phyloP scores from a whole-genome alignment of 2,113 vertebrate genomes.

The Entomyzon cyanotis region DNA sequence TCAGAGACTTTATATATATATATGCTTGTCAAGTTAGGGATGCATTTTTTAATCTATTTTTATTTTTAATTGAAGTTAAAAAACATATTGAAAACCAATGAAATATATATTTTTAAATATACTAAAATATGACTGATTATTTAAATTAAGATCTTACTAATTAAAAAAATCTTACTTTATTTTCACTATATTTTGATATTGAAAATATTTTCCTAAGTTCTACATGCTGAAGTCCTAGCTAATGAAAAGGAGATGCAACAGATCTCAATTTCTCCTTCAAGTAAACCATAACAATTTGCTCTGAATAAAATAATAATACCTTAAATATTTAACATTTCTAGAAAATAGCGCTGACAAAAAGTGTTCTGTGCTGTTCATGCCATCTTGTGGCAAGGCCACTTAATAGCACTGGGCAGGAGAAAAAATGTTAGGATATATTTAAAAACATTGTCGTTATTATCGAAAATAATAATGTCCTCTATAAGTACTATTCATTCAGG shows the following conservation, averaged over 20 bases:
- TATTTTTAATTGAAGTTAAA: neutral
- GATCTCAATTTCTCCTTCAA: neutral
- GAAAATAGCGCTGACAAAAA: neutral
- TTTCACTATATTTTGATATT: neutral
- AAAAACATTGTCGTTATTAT: neutral
- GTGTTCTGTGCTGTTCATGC: neutral
- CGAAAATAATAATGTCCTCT: neutral
- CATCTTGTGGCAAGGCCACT: constrained; percentile 49
- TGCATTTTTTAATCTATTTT: neutral
- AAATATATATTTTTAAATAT: neutral
- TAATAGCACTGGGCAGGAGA: neutral
- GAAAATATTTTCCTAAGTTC: neutral
- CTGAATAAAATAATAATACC: neutral
- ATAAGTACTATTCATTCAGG: neutral
- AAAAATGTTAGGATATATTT: neutral
- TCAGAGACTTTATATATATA: neutral
- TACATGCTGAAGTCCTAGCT: neutral
- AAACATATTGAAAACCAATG: neutral
- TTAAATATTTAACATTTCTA: neutral
- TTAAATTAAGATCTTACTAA: neutral
- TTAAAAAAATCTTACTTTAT: neutral
- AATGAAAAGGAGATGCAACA: neutral
- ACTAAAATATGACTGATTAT: neutral
- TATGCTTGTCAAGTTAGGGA: neutral
- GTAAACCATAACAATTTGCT: neutral